Evolutionary conservation across 2,888 invertebrate species (phyloP), one percentile per base, ranked within the genome.

Genomic region (Argyresthia albistria): DNA sequence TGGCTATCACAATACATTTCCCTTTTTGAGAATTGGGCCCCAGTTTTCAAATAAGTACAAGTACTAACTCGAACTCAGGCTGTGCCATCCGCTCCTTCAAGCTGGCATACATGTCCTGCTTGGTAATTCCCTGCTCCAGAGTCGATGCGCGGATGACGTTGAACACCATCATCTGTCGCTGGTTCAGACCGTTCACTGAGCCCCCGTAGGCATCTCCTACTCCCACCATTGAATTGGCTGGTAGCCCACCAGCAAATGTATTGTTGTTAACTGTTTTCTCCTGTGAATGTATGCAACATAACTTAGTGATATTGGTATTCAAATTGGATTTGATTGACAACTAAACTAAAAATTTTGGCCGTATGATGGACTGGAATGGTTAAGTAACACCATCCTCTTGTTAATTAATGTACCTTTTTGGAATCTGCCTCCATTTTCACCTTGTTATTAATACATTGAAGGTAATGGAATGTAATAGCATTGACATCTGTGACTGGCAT

Each of bases 401-500:
- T 14, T 45, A 14, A 45, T 9, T 45, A 39, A 6, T 12, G 55
- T 72, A 88, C 88, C 76, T 87, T 87, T 58, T 86, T 87, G 11
- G 82, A 80, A 55, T 83, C 79, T 3, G 78, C 78, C 64, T 88
- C 86, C 82, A 88, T 81, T 67, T 84, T 84, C 0, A 87, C 70
- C 61, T 78, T 87, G 60, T 86, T 88, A 59, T 83, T 76, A 48
- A 88, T 86, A 57, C 88, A 88, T 53, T 86, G 87, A 42, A 88
- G 64, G 59, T 88, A 88, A 59, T 88, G 88, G 65, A 81, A 88
- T 66, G 84, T 88, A n/a, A 88, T 84, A 11, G 74, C 77, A 67
- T 88, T 88, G 1, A 80, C 67, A 73, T 88, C 86, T 43, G 73
- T 80, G 43, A 88, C 59, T 11, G 82, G 86, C 58, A 73, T 74